Evolutionary conservation across 2,888 invertebrate genomes (phyloP), one percentile per base, ranked within the genome.

Genomic region (Teleiodes luculella): DNA sequence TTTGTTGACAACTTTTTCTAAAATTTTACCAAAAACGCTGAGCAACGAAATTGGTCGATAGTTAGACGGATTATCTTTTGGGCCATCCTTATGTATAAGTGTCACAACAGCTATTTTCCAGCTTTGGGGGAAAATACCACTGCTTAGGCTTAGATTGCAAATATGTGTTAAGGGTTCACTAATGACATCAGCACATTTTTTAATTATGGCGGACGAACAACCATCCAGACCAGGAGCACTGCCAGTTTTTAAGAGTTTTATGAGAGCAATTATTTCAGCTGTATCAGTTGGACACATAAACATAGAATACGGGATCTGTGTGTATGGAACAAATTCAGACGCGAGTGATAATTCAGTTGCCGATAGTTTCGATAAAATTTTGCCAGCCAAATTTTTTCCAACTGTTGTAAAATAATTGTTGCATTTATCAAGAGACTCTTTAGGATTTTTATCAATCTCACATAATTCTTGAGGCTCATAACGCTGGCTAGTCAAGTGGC

Each of bases 11-110:
- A 46, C n/a, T 30, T 46, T 48, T 18, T 48, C 35, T 20, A 48
- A n/a, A 7, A 48, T 10, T 28, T 48, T 48, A 3, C 31, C 30
- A 18, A 48, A 48, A 11, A 48, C 35, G 4, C 11, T n/a, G 5
- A 46, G 46, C 11, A 46, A 14, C 5, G 46, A 46, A 30, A 46
- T 46, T 41, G 43, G 54, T 16, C 49, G 37, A 24, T 37, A 37
- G 18, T 48, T 48, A 10, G 18, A 16, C 14, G 46, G 46, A 7
- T 13, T 13, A 14, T 4, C 30, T n/a, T 30, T 46, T 2, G 16
- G 13, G 3, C 46, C 30, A n/a, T n/a, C 13, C 14, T 46, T 46
- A 13, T 46, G 13, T n/a, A 46, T 30, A 2, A 20, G 46, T 13
- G 46, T 46, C 3, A 46, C 14, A 28, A 30, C 13, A 6, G 46